Base-by-base conservation (phyloP, 2,888 invertebrate genomes). In the Pollenia angustigena region DNA sequence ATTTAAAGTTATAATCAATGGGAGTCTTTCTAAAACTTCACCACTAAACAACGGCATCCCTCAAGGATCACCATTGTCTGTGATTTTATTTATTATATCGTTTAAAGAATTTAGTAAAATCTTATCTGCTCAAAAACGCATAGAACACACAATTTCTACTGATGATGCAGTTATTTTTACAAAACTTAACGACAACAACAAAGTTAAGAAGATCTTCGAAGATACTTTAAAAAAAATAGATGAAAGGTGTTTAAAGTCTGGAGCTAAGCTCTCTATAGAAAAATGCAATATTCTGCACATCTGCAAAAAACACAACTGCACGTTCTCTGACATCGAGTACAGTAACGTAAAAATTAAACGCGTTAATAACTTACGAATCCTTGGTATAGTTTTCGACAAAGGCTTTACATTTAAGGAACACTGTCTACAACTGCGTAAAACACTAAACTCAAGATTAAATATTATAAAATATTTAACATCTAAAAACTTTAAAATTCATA, bases 41-140 rank as follows among this genome's bases (percentile, higher is more conserved):
- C 50, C 50, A 7, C 23, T 69, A 18, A 18, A 18, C 18, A 18
- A 18, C 18, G 18, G 18, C 18, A 18, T 18, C 18, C 18, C 18
- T 18, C 18, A 18, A 18, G 18, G 18, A 18, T 18, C 18, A 18
- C 18, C 18, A 18, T 18, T 18, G 18, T 18, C 18, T 18, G 18
- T 18, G 18, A 18, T 18, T 18, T 40, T 60, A 40, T 74, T 74
- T 44, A 58, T 60, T 14, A 74, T 74, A 14, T 60, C 74, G 1
- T 72, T 72, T 46, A 66, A 74, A 18, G 40, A 81, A 46, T 32
- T 72, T n/a, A 80, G 71, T n/a, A 60, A 50, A 71, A 60, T 60
- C 4, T 1, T 72, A 8, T 56, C 56, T 16, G 8, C 12, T 1
- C 56, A 72, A 23, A 56, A 44, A 44, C 42, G 18, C 12, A 72